A percentile compares a stretch with the other conserved stretches of the same genome.
These are phyloP conservation scores for Plusia festucae DNA, from an alignment of 2,888 invertebrate species.

Conservation along the genomic window DNA sequence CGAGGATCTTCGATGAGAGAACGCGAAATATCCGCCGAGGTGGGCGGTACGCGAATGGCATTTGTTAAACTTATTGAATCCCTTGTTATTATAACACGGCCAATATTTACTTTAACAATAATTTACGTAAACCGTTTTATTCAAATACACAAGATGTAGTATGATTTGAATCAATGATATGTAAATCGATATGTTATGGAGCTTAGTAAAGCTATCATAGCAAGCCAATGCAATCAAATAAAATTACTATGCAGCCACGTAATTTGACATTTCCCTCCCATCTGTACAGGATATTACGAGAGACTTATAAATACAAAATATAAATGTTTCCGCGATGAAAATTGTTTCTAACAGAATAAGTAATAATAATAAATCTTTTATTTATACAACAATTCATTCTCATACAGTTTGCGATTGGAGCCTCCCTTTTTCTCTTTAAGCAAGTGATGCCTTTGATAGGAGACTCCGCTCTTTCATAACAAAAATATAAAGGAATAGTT, in stretches of 20 bases:
- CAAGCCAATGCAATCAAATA: constrained; percentile 35
- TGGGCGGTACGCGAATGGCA: constrained; percentile 72
- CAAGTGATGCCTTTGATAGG: too few relatives aligned
- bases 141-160: constrained; percentile 22
- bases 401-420: too few relatives aligned
- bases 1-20: constrained; percentile 72
- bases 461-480: too few relatives aligned
- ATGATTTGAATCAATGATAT: constrained; percentile 8
- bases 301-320: constrained; percentile 31
- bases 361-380: too few relatives aligned
- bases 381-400: too few relatives aligned
- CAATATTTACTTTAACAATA: constrained; percentile 63
- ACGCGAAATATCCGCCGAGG: constrained; percentile 68
- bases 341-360: constrained; percentile 23
- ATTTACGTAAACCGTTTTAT: constrained; percentile 42
- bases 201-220: constrained; percentile 18
- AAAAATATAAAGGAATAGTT: too few relatives aligned
- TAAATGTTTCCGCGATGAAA: constrained; percentile 16
- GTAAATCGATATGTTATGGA: constrained; percentile 26
- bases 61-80: constrained; percentile 71
- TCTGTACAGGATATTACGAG: constrained; percentile 39
- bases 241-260: constrained; percentile 35
- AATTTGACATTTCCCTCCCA: constrained; percentile 40
- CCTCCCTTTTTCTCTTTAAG: too few relatives aligned
- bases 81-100: constrained; percentile 62